These are phyloP conservation scores for Eilema depressum DNA, from an alignment of 2,888 invertebrate genomes.

Conservation along the genomic window DNA sequence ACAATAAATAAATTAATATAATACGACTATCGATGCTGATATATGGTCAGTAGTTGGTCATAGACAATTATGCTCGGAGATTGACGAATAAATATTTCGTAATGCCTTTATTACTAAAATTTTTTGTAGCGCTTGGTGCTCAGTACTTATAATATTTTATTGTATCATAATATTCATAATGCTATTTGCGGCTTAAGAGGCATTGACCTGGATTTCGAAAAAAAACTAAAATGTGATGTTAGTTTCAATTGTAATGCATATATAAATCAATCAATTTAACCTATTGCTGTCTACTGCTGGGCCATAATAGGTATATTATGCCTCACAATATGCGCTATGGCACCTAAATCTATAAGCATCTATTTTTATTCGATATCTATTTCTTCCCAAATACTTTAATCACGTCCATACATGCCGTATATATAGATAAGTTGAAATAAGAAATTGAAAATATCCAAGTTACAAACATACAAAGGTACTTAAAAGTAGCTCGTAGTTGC, in stretches of 20 bases:
- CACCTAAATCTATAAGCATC: no score
- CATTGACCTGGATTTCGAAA: background rate
- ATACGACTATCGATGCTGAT: slow-evolving; percentile 18
- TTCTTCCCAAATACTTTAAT: no score
- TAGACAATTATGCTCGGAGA: background rate
- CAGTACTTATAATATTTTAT: background rate
- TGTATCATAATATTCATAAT: background rate
- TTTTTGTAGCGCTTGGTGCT: background rate
- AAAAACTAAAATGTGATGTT: background rate
- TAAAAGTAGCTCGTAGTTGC: slow-evolving; percentile 54
- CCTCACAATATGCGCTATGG: no score
- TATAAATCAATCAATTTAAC: no score
- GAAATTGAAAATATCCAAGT: slow-evolving; percentile 28
- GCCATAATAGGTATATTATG: no score
- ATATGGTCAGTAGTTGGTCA: background rate
- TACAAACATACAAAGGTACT: slow-evolving; percentile 44
- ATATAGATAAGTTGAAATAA: slow-evolving; percentile 10
- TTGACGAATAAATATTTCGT: background rate
- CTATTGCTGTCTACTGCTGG: no score
- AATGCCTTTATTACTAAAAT: background rate
- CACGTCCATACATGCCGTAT: background rate
- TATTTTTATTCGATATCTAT: no score
- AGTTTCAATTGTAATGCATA: no score
- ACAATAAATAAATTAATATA: slow-evolving; percentile 42
- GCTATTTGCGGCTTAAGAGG: background rate